Evolutionary conservation across 1,140 invertebrate genomes (phyloP), one percentile per base, ranked within the genome.

Genomic region (Hypsibius dujardini): DNA sequence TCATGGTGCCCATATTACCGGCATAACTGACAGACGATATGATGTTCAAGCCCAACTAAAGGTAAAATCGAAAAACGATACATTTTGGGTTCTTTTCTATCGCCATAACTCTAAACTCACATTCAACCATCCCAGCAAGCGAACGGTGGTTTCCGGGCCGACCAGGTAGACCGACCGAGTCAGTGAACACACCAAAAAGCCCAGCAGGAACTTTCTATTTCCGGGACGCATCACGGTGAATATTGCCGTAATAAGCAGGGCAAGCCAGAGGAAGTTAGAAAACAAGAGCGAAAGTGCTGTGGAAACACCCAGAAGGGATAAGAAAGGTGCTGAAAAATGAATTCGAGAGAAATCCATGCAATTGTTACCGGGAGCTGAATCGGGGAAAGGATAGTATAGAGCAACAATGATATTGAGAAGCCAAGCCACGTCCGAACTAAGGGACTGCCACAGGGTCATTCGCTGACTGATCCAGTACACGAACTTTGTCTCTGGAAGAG

Each of bases 11-110:
- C 79, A 92, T 88, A 83, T 98, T 98, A 46, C 94, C 95, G 86
- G 98, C 94, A 76, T 98, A 92, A 81, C 92, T 96, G 74, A 96
- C 88, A 74, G 98, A 83, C 83, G 97, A 95, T 70, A 99, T 85
- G 72, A 87, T 85, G 83, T 97, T 97, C 72, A 98, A 85, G 71
- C 91, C 80, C 70, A 98, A 86, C 90, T 95, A 82, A 82, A 72
- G 72, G 71, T 71, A 75, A 70, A 42, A 42, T 59, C 72, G 72
- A 83, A n/a, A n/a, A n/a, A n/a, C n/a, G n/a, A n/a, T n/a, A n/a
- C n/a, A n/a, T 56, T 56, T 7, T 7, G n/a, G 50, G 7, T 56
- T 56, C 50, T 56, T 56, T 7, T 7, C n/a, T 56, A 73, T 42
- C 46, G 56, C 28, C 40, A 59, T n/a, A 76, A 59, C 7, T 67